Conservation (phyloP, 2,113 vertebrate genomes). For the Alouatta palliata region DNA sequence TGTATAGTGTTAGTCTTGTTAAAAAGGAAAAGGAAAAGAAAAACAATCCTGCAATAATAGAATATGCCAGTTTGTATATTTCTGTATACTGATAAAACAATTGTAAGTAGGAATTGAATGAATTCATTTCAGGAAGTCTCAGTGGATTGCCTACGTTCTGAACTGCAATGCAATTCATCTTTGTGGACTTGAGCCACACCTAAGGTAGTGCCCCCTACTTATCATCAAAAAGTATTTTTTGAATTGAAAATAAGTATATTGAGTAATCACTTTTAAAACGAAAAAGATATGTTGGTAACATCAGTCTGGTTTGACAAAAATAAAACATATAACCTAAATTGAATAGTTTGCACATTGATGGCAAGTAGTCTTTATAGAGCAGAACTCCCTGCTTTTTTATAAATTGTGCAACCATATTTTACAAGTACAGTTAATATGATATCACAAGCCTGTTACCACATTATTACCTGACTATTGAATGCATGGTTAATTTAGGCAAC, state of each 20-base stretch:
- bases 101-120: neutral
- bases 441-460: neutral
- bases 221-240: neutral
- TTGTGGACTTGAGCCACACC: neutral
- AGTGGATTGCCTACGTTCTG: neutral
- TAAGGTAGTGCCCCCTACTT: neutral
- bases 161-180: neutral
- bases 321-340: neutral
- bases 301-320: neutral
- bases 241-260: neutral
- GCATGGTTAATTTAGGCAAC: neutral
- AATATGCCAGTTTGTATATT: neutral
- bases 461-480: neutral
- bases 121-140: neutral
- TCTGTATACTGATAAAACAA: neutral
- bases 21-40: neutral
- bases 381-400: neutral
- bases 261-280: neutral
- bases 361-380: neutral
- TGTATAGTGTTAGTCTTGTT: neutral
- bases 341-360: neutral
- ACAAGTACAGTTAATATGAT: neutral
- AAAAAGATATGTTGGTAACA: slow-evolving; percentile 10
- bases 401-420: neutral
- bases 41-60: neutral